Evolutionary conservation across 2,797 vertebrate species (phyloP), one percentile per base, ranked within the genome.

Genomic region (Dermochelys coriacea): DNA sequence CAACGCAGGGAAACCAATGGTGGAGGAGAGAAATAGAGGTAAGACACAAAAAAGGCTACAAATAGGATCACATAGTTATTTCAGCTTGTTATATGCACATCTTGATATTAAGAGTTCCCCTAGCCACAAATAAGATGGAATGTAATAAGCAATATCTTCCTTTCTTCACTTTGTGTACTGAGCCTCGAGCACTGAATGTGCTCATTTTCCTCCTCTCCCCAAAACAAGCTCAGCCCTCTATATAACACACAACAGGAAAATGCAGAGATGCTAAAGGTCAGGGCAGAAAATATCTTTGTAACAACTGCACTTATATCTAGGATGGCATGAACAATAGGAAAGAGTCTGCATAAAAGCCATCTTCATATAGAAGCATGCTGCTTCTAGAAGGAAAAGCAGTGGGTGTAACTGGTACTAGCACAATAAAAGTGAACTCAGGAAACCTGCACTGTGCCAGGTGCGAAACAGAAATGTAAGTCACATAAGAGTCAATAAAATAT

Each of bases 331-430:
- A 86, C 86, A 94, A 93, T 23, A 59, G 14, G 51, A 25, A 31
- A 75, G 0, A 84, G 78, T 95, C 34, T 93, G 87, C 93, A 95
- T 18, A 45, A 92, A 95, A 95, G 59, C 12, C 71, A 92, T 94
- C 88, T 94, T 90, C 78, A 47, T 6, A 8, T 0, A 34, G 80
- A 79, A 96, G 93, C 71, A 29, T 79, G 80, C 81, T 82, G 78
- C 82, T 94, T 93, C 94, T 95, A 83, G 88, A 74, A 95, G 91
- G 90, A 89, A 96, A 41, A 41, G 82, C 95, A 84, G 75, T 84
- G 27, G 75, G 10, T 82, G 4, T 51, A 92, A 92, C 16, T 88
- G 45, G 61, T 89, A 15, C 19, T 61, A 5, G 75, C 18, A 31
- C 37, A 92, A 93, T 2, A 92, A 16, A 21, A 93, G 52, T 82